Evolutionary conservation across 2,113 vertebrate species (phyloP).

Genomic region (Rostratula benghalensis): DNA sequence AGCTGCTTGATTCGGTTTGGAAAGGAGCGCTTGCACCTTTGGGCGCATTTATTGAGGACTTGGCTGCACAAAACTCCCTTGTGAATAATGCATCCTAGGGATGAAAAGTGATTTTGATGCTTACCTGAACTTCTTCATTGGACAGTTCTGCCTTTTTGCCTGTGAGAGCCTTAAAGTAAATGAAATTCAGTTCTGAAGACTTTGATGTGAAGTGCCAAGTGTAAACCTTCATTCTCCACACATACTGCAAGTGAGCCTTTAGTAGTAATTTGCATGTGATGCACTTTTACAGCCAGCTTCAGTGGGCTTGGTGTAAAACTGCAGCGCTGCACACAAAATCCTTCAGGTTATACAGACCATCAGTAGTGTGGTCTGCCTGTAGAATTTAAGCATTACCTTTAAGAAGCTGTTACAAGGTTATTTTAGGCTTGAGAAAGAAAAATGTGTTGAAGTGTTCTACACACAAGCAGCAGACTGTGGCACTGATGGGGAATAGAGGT

Average conservation of each 20-base stretch:
- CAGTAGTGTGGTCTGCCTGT: not conserved
- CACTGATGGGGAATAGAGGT: not conserved
- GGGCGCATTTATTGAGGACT: not conserved
- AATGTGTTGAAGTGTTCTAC: not conserved
- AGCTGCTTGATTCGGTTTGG: not conserved
- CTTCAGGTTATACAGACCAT: not conserved
- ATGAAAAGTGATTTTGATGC: not conserved
- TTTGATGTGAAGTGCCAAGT: not conserved
- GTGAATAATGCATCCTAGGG: not conserved
- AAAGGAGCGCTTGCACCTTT: accelerated
- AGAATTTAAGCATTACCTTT: not conserved
- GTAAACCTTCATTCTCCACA: not conserved
- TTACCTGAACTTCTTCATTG: not conserved
- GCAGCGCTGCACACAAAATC: not conserved
- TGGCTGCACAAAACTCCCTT: not conserved
- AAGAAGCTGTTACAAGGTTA: not conserved
- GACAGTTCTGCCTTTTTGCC: not conserved
- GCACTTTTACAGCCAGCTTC: not conserved
- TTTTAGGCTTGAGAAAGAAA: not conserved
- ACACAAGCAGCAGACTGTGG: not conserved
- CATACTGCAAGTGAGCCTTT: not conserved
- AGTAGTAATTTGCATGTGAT: not conserved
- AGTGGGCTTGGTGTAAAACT: not conserved
- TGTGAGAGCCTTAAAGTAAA: not conserved
- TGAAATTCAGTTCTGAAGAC: not conserved